Conservation (phyloP, 2,888 invertebrate genomes). For the Trisateles emortualis region DNA sequence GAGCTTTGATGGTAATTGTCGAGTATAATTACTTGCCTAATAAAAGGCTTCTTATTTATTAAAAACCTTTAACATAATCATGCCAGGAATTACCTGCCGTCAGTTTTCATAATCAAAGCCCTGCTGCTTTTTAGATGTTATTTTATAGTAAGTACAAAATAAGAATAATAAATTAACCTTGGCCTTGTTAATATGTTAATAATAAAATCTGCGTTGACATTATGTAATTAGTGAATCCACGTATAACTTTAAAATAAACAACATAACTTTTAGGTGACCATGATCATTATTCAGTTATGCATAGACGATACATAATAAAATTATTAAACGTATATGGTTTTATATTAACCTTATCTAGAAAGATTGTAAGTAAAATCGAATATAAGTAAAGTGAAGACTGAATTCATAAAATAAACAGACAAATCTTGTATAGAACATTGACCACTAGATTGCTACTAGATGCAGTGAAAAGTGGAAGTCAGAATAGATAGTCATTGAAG, state of each 20-base stretch:
- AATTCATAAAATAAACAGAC: no score
- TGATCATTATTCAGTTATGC: conserved; percentile 72
- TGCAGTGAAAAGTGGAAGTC: no score
- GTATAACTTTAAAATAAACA: conserved; percentile 58
- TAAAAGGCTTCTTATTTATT: no score
- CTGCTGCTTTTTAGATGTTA: neutral
- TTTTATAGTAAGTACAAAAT: neutral
- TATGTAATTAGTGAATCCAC: conserved; percentile 48
- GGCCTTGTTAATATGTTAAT: conserved; percentile 44
- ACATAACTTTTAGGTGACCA: conserved; percentile 57
- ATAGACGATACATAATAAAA: conserved; percentile 63
- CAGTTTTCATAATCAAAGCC: neutral
- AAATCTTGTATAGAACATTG: no score
- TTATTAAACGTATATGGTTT: conserved; percentile 57
- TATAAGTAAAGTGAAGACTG: no score
- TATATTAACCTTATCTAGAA: conserved; percentile 50
- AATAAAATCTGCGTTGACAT: conserved; percentile 51
- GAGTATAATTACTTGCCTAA: neutral
- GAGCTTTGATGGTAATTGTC: conserved; percentile 11
- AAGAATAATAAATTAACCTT: conserved; percentile 26
- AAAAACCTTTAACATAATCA: no score
- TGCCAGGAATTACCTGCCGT: neutral
- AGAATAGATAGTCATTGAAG: no score
- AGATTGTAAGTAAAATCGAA: neutral
- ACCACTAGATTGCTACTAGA: no score